These are phyloP conservation scores for Chironomus tentans DNA, from an alignment of 2,888 invertebrate genomes.

Conservation along the genomic window DNA sequence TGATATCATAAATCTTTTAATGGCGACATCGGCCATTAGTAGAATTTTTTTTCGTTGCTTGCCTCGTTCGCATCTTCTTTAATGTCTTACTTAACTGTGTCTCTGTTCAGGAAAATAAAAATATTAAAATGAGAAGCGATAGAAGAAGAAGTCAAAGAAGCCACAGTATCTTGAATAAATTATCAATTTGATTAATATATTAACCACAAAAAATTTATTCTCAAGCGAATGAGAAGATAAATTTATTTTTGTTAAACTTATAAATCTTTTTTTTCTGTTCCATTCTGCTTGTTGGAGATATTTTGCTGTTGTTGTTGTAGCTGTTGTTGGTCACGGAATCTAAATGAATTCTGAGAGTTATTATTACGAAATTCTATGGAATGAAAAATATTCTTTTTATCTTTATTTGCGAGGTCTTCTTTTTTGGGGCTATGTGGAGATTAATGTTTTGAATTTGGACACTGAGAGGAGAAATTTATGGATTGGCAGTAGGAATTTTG, in stretches of 20 bases:
- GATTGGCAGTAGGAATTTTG: no score
- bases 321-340: neutral
- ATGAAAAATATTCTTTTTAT: no score
- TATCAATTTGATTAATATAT: constrained; percentile 24
- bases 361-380: no score
- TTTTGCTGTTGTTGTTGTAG: neutral
- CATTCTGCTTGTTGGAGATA: neutral
- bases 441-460: no score
- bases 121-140: neutral
- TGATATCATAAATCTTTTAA: neutral
- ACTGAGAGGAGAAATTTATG: no score
- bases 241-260: neutral
- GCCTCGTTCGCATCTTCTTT: neutral
- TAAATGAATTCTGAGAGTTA: neutral
- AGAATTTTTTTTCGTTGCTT: neutral
- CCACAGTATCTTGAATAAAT: constrained; percentile 15
- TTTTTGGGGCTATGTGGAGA: no score
- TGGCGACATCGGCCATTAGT: neutral
- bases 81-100: neutral
- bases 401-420: no score
- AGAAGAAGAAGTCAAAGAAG: neutral
- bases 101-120: neutral
- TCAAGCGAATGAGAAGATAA: constrained; percentile 1
- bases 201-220: neutral
- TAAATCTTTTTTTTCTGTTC: neutral